Conservation (phyloP, 2,888 invertebrate genomes). For the Andrena hattorfiana region DNA sequence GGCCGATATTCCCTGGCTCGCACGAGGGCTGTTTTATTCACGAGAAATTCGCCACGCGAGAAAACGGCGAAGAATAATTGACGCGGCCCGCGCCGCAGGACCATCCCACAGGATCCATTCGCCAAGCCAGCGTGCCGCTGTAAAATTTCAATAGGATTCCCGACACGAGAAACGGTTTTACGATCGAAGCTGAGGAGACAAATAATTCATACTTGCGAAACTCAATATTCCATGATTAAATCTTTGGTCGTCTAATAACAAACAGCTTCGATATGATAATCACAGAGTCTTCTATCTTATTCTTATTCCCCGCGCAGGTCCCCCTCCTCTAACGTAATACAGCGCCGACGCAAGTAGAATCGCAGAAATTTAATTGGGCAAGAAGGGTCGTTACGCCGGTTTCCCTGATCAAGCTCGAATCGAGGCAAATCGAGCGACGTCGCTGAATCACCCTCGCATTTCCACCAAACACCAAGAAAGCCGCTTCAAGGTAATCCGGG, state of each 20-base stretch:
- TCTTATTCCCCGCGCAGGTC: no score
- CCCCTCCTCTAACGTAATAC: no score
- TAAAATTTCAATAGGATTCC: neutral
- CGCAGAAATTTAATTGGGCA: neutral
- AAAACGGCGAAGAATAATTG: neutral
- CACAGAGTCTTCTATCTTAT: no score
- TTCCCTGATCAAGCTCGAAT: neutral
- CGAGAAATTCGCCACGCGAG: neutral
- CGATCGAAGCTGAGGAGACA: neutral
- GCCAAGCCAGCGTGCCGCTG: neutral
- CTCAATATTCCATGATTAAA: no score
- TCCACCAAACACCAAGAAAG: neutral
- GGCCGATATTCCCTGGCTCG: neutral
- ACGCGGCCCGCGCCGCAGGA: neutral
- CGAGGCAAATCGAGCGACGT: neutral
- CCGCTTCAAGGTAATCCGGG: neutral
- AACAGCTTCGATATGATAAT: no score
- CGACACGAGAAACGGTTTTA: neutral
- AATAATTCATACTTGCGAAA: neutral
- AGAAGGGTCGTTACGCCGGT: neutral
- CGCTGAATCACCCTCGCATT: neutral
- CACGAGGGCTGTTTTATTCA: neutral
- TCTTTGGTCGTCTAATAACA: no score
- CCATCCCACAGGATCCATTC: neutral
- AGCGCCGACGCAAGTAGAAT: neutral